phyloP scores from a whole-genome alignment of 2,888 invertebrate species.

The Folsomia manolachei region DNA sequence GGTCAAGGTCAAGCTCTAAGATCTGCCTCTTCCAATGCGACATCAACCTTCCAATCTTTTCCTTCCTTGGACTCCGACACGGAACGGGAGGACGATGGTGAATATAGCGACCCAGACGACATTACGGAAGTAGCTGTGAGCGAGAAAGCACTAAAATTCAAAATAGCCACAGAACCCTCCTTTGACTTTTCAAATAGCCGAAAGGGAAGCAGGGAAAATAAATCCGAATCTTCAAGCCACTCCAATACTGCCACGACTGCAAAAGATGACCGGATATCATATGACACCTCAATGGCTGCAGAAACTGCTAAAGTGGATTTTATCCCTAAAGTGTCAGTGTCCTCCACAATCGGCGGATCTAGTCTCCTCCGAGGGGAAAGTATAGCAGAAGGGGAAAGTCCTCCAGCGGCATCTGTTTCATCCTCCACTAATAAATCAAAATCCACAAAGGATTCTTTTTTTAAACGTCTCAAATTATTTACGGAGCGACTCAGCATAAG shows the following conservation, averaged over 20 bases:
- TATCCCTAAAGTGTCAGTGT: slow-evolving; percentile 19
- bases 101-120: slow-evolving; percentile 58
- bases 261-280: slow-evolving; percentile 39
- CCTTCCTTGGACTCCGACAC: slow-evolving; percentile 43
- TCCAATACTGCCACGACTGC: slow-evolving; percentile 30
- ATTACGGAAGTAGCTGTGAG: slow-evolving; percentile 69
- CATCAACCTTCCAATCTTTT: slow-evolving; percentile 35
- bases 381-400: slow-evolving; percentile 17
- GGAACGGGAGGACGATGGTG: slow-evolving; percentile 45
- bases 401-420: slow-evolving; percentile 23
- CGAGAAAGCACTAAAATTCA: slow-evolving; percentile 71
- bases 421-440: slow-evolving; percentile 41
- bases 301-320: slow-evolving; percentile 40
- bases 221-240: slow-evolving; percentile 46
- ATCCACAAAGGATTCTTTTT: slow-evolving; percentile 54
- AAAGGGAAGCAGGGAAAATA: slow-evolving; percentile 48
- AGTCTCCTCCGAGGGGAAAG: not conserved
- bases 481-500: slow-evolving; percentile 56
- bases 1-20: slow-evolving; percentile 17
- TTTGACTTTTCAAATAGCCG: slow-evolving; percentile 46
- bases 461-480: slow-evolving; percentile 59
- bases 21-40: slow-evolving; percentile 9
- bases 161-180: slow-evolving; percentile 67
- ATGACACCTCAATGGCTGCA: slow-evolving; percentile 26
- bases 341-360: not conserved